These are phyloP conservation scores for Apotomis turbidana DNA, from an alignment of 2,888 invertebrate genomes.

Conservation along the genomic window DNA sequence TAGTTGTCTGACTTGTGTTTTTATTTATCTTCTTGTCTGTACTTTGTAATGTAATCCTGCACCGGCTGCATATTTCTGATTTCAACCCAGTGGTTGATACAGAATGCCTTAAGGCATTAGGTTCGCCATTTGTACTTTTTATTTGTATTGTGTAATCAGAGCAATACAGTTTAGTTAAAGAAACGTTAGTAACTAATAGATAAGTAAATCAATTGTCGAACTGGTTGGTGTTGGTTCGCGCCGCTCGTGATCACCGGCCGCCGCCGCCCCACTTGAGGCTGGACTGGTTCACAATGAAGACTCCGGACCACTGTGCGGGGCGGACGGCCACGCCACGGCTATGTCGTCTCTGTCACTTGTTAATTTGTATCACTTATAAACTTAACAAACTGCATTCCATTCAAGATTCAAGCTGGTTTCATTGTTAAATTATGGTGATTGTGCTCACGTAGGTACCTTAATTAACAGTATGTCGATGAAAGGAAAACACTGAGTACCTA, in stretches of 20 bases:
- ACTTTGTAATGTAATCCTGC: too few species aligned
- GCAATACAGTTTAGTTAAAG: too few species aligned
- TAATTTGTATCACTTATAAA: neutral
- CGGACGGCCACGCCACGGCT: too few species aligned
- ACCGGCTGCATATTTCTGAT: too few species aligned
- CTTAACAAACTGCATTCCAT: neutral
- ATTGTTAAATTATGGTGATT: slow-evolving; percentile 27
- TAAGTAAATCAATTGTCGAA: slow-evolving; percentile 24
- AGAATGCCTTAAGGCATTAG: too few species aligned
- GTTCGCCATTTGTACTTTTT: too few species aligned
- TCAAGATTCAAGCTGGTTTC: slow-evolving; percentile 27
- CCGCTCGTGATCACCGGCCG: slow-evolving; percentile 1
- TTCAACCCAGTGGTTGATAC: too few species aligned
- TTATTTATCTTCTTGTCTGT: too few species aligned
- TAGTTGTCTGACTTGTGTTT: too few species aligned
- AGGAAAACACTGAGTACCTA: neutral
- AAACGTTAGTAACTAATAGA: neutral
- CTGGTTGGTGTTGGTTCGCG: slow-evolving; percentile 24
- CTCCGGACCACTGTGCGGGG: too few species aligned
- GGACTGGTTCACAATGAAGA: too few species aligned
- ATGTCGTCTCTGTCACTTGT: neutral
- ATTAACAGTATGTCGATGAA: slow-evolving; percentile 10
- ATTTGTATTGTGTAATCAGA: too few species aligned
- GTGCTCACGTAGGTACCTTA: slow-evolving; percentile 11
- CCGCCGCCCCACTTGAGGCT: neutral